Base-by-base conservation (phyloP, 1,140 invertebrate genomes). In the Hylaeus volcanicus region DNA sequence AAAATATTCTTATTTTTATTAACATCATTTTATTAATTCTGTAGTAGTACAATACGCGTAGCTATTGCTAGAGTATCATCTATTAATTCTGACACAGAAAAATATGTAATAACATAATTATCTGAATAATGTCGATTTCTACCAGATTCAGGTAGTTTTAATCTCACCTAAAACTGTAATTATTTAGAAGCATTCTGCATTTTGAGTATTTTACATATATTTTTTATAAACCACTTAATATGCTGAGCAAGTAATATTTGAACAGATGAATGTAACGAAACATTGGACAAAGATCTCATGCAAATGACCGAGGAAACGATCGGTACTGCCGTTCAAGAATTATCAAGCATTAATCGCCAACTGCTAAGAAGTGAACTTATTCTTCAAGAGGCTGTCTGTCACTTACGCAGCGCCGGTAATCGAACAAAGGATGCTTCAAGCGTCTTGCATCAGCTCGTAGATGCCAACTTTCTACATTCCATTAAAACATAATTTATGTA, bases 211-310 rank as follows among this genome's bases (percentile, higher is more conserved):
- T 56, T 74, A 79, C 68, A 41, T 39, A 3, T 26, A 26, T 26
- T 26, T 51, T 61, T 45, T 26, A 74, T 43, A 82, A 82, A 77
- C 26, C 26, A 26, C 26, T 26, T 26, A 60, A 83, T 77, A 56
- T 79, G n/a, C 37, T 68, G 71, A 71, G n/a, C 39, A 63, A 83
- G 77, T 51, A 71, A 72, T 86, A 51, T 58, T 82, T 83, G 80
- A 84, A 83, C 82, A 93, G 92, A 91, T 78, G 92, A 93, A 85
- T 91, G 92, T 75, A 93, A 93, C 75, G 90, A 92, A 86, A 89
- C 89, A 64, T 85, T 93, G 79, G 90, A 93, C 75, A 92, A 70
- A 74, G 84, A 92, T 76, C 83, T 93, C 82, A 78, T 87, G 73
- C 89, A 92, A 87, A 84, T 92, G 72, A 88, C 82, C 6, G 88